phyloP scores from a whole-genome alignment of 2,797 vertebrate species.

The Parauchenoglanis ngamensis region DNA sequence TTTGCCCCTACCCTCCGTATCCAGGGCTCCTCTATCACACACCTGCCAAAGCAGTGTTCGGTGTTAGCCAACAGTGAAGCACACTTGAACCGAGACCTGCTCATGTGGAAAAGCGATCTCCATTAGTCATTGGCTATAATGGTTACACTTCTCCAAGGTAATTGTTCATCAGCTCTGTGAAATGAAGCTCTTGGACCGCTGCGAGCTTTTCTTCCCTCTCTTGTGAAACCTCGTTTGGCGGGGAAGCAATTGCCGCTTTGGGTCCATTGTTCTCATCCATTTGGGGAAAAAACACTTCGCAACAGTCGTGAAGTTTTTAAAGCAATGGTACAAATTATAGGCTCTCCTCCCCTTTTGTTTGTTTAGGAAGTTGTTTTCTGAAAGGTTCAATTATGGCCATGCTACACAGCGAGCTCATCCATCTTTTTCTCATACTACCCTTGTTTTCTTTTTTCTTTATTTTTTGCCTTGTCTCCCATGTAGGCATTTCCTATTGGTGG shows the following conservation, averaged over 20 bases:
- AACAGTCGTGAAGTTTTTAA: constrained; percentile 33
- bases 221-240: constrained; percentile 42
- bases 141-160: constrained; percentile 43
- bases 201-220: constrained; percentile 27
- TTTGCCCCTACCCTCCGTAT: neutral
- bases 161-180: constrained; percentile 49
- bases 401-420: constrained; percentile 20
- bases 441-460: neutral
- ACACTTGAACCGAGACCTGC: constrained; percentile 43
- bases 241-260: constrained; percentile 33
- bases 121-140: constrained; percentile 52
- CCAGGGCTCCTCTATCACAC: constrained; percentile 25
- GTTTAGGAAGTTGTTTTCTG: constrained; percentile 34
- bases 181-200: constrained; percentile 34
- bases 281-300: constrained; percentile 26
- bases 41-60: constrained; percentile 45
- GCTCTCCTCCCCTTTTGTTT: constrained; percentile 33
- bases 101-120: constrained; percentile 54
- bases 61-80: constrained; percentile 46
- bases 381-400: constrained; percentile 33
- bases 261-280: constrained; percentile 39
- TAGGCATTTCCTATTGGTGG: constrained; percentile 92
- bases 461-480: constrained; percentile 4
- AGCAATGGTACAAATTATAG: constrained; percentile 33
- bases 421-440: constrained; percentile 5